These are phyloP conservation scores for Drosophila nebulosa DNA, from an alignment of 1,140 invertebrate species.

Conservation along the genomic window DNA sequence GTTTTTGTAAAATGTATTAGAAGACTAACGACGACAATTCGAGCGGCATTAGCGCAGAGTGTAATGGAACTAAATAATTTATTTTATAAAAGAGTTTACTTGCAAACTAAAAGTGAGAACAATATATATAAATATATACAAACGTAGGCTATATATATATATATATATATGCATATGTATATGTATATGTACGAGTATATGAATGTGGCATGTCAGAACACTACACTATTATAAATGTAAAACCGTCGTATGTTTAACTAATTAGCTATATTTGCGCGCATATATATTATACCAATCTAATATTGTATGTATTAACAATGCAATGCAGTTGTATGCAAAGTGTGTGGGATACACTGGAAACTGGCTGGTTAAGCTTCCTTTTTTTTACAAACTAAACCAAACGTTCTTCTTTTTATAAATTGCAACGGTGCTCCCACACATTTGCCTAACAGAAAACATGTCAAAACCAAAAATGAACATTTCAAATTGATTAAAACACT, in stretches of 20 bases:
- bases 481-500: background rate
- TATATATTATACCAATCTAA: constrained; percentile 8
- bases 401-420: background rate
- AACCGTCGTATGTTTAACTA: constrained; percentile 14
- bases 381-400: background rate
- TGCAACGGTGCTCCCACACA: background rate
- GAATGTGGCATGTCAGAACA: constrained; percentile 57
- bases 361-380: background rate
- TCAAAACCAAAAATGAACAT: background rate
- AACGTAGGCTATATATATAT: constrained; percentile 27
- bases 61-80: constrained; percentile 48
- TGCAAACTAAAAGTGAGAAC: constrained; percentile 63
- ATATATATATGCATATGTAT: constrained; percentile 35
- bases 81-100: constrained; percentile 52
- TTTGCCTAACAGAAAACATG: background rate
- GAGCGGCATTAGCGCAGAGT: constrained; percentile 24
- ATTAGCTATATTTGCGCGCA: constrained; percentile 38
- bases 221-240: constrained; percentile 56
- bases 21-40: constrained; percentile 51
- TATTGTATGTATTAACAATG: background rate
- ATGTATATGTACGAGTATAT: constrained; percentile 24
- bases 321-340: background rate
- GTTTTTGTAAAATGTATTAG: constrained; percentile 61
- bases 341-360: background rate
- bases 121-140: constrained; percentile 33